Evolutionary conservation across 2,113 vertebrate genomes (phyloP), one percentile per base, ranked within the genome.

Genomic region (Anser cygnoides): DNA sequence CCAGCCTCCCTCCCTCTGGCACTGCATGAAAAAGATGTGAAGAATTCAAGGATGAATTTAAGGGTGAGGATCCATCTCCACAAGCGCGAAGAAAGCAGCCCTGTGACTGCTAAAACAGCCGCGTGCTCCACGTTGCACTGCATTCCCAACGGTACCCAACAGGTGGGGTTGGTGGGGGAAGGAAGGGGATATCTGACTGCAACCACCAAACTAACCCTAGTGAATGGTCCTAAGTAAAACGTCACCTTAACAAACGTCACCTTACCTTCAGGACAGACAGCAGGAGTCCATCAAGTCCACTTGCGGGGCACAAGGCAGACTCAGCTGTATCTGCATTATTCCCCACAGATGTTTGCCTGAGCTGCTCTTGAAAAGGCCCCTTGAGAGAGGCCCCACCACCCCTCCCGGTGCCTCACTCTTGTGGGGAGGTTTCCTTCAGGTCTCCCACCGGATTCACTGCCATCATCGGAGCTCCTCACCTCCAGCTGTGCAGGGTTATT

Each of bases 91-190:
- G 12, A 20, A 71, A 81, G 18, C 14, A 84, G 50, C 4, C 54
- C 26, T 86, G 28, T 18, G n/a, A 28, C 9, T n/a, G 15, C 9
- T 62, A 87, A 81, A 50, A 0, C n/a, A 74, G 14, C 13, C 35
- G 7, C 4, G 5, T 49, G 22, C 37, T 44, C 21, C 20, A 43
- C 19, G 44, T 39, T 5, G 11, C 0, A 1, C 2, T 1, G 14
- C 11, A 26, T 68, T 55, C 33, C 23, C 50, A 65, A 18, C 37
- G 35, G 4, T 52, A 31, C 11, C 18, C n/a, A 71, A 2, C 9
- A 55, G 19, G 54, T 72, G 23, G 5, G 2, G 13, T 13, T 58
- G 14, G 26, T 50, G 16, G 12, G 14, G 14, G 25, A 78, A 3
- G 7, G 7, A 68, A 43, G 7, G 15, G 8, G 3, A 13, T 70